These are phyloP conservation scores for Diaprepes abbreviatus DNA, from an alignment of 2,888 invertebrate genomes.

Conservation along the genomic window DNA sequence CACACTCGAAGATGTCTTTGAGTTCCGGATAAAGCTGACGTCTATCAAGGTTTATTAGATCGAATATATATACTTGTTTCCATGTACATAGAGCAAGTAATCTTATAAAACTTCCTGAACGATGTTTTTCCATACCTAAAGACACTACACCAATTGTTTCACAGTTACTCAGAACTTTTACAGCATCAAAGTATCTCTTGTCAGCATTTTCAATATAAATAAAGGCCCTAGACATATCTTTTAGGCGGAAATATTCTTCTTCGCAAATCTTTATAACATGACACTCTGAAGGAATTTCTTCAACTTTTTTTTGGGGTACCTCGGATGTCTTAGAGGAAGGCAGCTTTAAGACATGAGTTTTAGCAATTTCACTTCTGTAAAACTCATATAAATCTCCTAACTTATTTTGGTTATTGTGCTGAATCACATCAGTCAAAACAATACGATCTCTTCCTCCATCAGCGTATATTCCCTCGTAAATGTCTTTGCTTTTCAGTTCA, in stretches of 20 bases:
- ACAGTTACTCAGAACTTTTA: constrained; percentile 47
- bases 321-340: constrained; percentile 33
- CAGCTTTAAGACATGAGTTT: constrained; percentile 43
- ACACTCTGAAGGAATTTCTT: neutral
- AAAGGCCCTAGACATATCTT: constrained; percentile 49
- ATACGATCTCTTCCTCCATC: constrained; percentile 52
- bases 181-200: constrained; percentile 52
- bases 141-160: constrained; percentile 53
- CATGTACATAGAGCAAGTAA: constrained; percentile 51
- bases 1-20: constrained; percentile 53
- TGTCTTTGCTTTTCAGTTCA: constrained; percentile 49
- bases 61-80: constrained; percentile 54
- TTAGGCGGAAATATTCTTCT: constrained; percentile 52
- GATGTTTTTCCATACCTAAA: constrained; percentile 50
- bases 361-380: constrained; percentile 52
- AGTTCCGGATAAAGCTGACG: constrained; percentile 52
- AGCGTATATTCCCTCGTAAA: constrained; percentile 53
- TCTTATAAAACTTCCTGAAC: constrained; percentile 38
- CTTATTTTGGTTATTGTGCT: constrained; percentile 52
- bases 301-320: neutral
- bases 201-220: constrained; percentile 52
- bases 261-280: constrained; percentile 50
- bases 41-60: constrained; percentile 48
- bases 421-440: constrained; percentile 47
- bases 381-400: constrained; percentile 51